Evolutionary conservation across 2,797 vertebrate genomes (phyloP), one percentile per base, ranked within the genome.

Genomic region (Aeoliscus strigatus): DNA sequence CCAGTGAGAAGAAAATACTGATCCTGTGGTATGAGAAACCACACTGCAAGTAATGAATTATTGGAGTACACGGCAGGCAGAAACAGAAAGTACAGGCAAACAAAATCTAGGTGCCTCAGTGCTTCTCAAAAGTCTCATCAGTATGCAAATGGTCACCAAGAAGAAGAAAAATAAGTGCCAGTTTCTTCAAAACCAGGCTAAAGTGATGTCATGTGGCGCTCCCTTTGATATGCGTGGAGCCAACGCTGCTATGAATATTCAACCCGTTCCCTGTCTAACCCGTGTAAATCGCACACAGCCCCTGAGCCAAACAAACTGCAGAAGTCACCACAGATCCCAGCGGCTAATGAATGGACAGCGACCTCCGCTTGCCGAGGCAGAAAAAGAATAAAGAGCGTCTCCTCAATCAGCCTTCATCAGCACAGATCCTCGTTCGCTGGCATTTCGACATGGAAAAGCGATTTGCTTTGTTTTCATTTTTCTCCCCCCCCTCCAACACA

Each of bases 201-300:
- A 52, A 62, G 55, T 61, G 64, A 77, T 72, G 30, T 64, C 61
- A 63, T 81, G 62, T 60, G 64, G 68, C 61, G 64, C 66, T 13
- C 46, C 23, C 8, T 71, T 50, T 30, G 46, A 43, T 48, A 14
- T 72, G 66, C 60, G 51, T 44, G 24, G 53, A 66, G 70, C 50
- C n/a, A n/a, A 14, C 15, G 13, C 62, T 32, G 24, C 40, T 47
- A 63, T 83, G 79, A 78, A 85, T 83, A 83, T 85, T 80, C 77
- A 83, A 33, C 54, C n/a, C 66, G 64, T 47, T 62, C 40, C 37
- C 28, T 17, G 41, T 57, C 27, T 55, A n/a, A 8, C 46, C 43
- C 45, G 66, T 3, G 18, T 59, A 70, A 72, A 78, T 75, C 70
- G 69, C 66, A 73, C 74, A 44, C 72, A 68, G 71, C 27, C 62